phyloP scores from a whole-genome alignment of 2,113 vertebrate species.

The Ceyx cyanopectus region DNA sequence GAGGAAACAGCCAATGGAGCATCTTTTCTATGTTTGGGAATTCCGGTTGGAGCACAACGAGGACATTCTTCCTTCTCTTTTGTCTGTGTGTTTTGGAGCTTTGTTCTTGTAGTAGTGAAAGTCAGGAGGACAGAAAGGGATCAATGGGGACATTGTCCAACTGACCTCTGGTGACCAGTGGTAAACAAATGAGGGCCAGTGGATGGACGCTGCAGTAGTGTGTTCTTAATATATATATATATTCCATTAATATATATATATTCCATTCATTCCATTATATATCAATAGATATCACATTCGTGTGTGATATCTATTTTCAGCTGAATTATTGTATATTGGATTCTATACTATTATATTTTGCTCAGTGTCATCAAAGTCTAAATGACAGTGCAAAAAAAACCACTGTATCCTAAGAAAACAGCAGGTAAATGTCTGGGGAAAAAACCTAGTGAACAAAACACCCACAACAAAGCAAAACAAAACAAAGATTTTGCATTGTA shows the following conservation, averaged over 20 bases:
- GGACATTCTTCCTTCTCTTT: constrained; percentile 54
- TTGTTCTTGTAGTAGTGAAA: constrained; percentile 58
- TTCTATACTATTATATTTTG: neutral
- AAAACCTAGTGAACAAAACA: neutral
- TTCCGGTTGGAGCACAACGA: constrained; percentile 60
- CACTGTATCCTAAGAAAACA: neutral
- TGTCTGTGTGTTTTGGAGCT: constrained; percentile 48
- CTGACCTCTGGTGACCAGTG: constrained; percentile 52
- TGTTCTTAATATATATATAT: no score
- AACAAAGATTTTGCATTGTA: neutral
- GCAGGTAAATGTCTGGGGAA: neutral
- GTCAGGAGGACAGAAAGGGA: constrained; percentile 12
- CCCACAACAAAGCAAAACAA: neutral
- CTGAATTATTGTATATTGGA: neutral
- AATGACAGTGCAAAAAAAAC: neutral
- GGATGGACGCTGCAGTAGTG: neutral
- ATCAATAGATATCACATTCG: no score
- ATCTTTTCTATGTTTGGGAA: constrained; percentile 58
- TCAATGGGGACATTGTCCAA: constrained; percentile 39
- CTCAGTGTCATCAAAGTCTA: neutral
- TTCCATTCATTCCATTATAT: neutral
- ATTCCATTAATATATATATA: no score
- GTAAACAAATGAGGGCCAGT: neutral
- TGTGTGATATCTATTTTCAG: neutral
- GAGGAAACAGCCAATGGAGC: constrained; percentile 50